These are phyloP conservation scores for Agrochola litura DNA, from an alignment of 2,888 invertebrate genomes.

Conservation along the genomic window DNA sequence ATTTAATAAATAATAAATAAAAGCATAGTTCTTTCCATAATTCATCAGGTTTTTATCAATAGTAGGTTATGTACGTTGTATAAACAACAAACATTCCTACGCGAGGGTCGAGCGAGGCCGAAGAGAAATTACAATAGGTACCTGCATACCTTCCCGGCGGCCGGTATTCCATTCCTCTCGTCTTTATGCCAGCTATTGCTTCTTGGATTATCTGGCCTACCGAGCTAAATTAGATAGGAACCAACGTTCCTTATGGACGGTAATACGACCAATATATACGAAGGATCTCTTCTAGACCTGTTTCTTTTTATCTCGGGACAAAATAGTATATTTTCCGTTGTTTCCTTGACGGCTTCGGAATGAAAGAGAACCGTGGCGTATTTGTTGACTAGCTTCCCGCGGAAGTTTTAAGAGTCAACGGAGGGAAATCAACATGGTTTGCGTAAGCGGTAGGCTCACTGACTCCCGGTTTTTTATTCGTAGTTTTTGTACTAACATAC, in stretches of 20 bases:
- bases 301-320: conserved; percentile 44
- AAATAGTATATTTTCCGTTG: conserved; percentile 49
- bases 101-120: conserved; percentile 62
- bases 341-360: conserved; percentile 35
- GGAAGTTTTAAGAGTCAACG: conserved; percentile 42
- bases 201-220: conserved; percentile 65
- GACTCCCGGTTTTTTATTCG: neutral
- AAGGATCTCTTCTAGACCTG: conserved; percentile 41
- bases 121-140: conserved; percentile 68
- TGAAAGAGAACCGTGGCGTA: conserved; percentile 46
- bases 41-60: conserved; percentile 64
- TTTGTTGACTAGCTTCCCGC: conserved; percentile 48
- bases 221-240: conserved; percentile 64
- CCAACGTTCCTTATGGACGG: conserved; percentile 36
- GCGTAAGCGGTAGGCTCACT: conserved; percentile 24
- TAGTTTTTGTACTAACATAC: conserved; percentile 1
- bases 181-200: conserved; percentile 70
- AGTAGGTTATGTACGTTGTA: conserved; percentile 61
- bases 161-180: conserved; percentile 69
- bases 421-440: conserved; percentile 52
- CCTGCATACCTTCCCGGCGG: conserved; percentile 66
- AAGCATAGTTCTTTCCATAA: conserved; percentile 50
- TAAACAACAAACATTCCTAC: conserved; percentile 67
- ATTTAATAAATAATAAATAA: conserved; percentile 36
- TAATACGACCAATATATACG: conserved; percentile 46